Conservation (phyloP, 2,888 invertebrate genomes). For the Zeuzera pyrina region DNA sequence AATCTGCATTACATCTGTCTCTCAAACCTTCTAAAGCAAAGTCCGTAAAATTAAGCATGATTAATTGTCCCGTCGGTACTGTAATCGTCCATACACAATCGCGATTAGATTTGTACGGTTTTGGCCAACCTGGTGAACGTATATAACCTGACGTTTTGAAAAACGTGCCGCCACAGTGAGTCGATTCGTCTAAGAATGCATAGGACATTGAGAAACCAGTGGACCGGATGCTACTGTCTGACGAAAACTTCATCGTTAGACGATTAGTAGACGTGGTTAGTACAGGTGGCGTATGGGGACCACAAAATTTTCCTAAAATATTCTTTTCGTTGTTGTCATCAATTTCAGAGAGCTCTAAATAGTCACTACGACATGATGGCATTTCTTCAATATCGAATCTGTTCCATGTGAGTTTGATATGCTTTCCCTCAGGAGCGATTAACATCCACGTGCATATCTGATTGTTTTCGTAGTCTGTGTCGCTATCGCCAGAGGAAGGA, state of each 20-base stretch:
- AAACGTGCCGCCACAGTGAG: conserved; percentile 81
- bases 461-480: conserved; percentile 50
- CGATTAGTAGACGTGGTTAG: conserved; percentile 78
- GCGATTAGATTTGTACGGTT: conserved; percentile 76
- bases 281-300: conserved; percentile 75
- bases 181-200: conserved; percentile 49
- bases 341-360: conserved; percentile 78
- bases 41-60: conserved; percentile 75
- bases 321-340: conserved; percentile 53
- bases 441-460: conserved; percentile 83
- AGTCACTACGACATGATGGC: conserved; percentile 76
- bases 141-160: conserved; percentile 78
- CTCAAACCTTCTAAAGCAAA: conserved; percentile 74
- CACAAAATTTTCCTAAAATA: conserved; percentile 78
- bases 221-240: conserved; percentile 58
- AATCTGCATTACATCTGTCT: conserved; percentile 50
- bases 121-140: conserved; percentile 85
- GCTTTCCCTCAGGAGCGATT: conserved; percentile 76
- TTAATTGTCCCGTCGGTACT: conserved; percentile 79
- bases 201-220: conserved; percentile 86
- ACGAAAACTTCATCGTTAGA: conserved; percentile 78
- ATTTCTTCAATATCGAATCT: conserved; percentile 78
- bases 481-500: conserved; percentile 62
- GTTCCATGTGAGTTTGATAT: conserved; percentile 82
- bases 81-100: conserved; percentile 88